phyloP scores from a whole-genome alignment of 2,113 vertebrate species.

The Anoplopoma fimbria region DNA sequence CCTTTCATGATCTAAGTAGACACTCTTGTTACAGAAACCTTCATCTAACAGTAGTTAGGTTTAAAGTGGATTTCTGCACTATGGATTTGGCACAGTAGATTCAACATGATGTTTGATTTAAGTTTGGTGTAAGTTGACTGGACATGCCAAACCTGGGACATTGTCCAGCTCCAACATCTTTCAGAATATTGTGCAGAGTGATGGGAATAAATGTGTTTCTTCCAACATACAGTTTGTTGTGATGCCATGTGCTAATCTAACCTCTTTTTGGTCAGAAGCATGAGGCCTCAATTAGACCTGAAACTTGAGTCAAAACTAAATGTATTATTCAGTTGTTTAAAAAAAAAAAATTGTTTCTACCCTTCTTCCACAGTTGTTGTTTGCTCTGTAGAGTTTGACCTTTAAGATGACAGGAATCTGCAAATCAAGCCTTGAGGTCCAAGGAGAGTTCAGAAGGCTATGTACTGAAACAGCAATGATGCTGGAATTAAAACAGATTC shows the following conservation, averaged over 20 bases:
- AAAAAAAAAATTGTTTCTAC: no score
- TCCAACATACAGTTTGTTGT: background rate
- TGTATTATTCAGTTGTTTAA: no score
- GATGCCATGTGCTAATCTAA: background rate
- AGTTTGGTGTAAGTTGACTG: background rate
- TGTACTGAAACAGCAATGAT: conserved; percentile 1
- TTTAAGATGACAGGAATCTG: conserved; percentile 28
- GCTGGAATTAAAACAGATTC: conserved; percentile 23
- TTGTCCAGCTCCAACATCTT: conserved; percentile 17
- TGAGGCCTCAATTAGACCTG: conserved; percentile 6
- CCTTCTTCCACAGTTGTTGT: conserved; percentile 2
- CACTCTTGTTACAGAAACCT: conserved; percentile 24
- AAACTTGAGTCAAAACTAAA: background rate
- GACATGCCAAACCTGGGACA: background rate
- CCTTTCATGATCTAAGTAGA: conserved; percentile 44
- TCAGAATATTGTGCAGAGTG: conserved; percentile 20
- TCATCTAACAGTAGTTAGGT: conserved; percentile 1
- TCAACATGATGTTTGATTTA: background rate
- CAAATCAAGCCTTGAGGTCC: conserved; percentile 19
- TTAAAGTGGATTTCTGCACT: conserved; percentile 1
- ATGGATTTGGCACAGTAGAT: conserved; percentile 8
- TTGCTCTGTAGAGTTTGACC: conserved; percentile 27
- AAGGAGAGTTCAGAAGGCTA: conserved; percentile 36
- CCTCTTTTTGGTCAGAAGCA: background rate
- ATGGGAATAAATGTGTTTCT: background rate